phyloP scores from a whole-genome alignment of 2,797 vertebrate species.

The Alca torda region DNA sequence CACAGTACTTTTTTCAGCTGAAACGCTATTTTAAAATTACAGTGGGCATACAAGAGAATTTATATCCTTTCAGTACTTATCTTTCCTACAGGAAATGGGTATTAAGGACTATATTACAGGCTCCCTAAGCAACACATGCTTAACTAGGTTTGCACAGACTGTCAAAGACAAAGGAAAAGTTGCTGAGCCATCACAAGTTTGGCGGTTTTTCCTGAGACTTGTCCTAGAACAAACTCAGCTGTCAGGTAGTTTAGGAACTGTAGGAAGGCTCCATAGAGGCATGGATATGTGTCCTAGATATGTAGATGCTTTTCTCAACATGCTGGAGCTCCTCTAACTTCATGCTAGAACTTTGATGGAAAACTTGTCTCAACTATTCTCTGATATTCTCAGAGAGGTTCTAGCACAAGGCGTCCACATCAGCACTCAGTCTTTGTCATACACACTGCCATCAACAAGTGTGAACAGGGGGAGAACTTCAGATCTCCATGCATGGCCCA shows the following conservation, averaged over 20 bases:
- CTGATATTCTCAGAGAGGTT: neutral
- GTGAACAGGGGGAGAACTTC: neutral
- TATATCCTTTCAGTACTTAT: neutral
- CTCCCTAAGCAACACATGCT: neutral
- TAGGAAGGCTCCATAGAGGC: neutral
- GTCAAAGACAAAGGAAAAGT: neutral
- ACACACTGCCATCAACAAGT: accelerated
- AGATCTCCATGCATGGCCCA: neutral
- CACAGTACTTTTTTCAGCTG: neutral
- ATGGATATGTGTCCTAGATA: neutral
- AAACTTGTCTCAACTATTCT: neutral
- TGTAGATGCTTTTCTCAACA: neutral
- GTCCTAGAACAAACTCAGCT: neutral
- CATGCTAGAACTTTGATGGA: neutral
- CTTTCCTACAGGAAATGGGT: neutral
- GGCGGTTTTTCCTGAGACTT: neutral
- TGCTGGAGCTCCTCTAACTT: neutral
- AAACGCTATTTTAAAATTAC: neutral
- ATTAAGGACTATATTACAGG: neutral
- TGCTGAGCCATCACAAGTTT: neutral
- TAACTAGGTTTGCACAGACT: neutral
- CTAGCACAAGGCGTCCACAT: neutral
- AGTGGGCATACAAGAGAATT: neutral
- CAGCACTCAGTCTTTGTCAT: neutral
- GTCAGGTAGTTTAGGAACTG: neutral